Evolutionary conservation across 2,888 invertebrate species (phyloP), one percentile per base, ranked within the genome.

Genomic region (Drepana falcataria): DNA sequence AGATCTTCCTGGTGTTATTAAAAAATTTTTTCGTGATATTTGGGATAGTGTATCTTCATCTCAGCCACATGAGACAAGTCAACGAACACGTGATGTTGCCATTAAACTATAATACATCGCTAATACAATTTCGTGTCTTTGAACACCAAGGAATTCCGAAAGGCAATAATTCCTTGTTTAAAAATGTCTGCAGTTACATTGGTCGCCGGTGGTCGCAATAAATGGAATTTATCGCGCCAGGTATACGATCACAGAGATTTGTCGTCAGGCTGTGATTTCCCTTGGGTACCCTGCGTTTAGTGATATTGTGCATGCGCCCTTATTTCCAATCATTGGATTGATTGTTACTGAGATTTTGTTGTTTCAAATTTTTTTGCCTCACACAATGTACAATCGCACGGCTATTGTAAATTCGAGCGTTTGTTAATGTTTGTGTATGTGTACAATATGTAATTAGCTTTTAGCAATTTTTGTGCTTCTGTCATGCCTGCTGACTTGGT

Each of bases 221-320:
- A 82, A 80, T 63, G 66, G 69, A 76, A 84, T 83, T 84, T 83
- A 83, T 79, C 73, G 69, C 70, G 60, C 58, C 63, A 70, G 69
- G 77, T 81, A 79, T 69, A 63, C 73, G 78, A 79, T 79, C 73
- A 65, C 65, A 48, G 75, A 82, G 83, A 84, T 84, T 84, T 85
- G 83, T 83, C 82, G 79, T 60, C 61, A 61, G 57, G 63, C 72
- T 51, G 65, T 82, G 83, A 85, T 85, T 85, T 85, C 85, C 85
- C 85, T 34, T 0, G 79, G 71, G 85, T 52, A 54, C 65, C 51
- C 59, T 81, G 74, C 76, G 77, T 80, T 83, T 83, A 78, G 77
- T 73, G 67, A 69, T 69, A 73, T 74, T 75, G 74, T 74, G 67
- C 66, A 75, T 69, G 66, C 70, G 66, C 66, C 77, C 77, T 81